Percentiles rank a stretch among this genome's conserved stretches.
phyloP scores from a whole-genome alignment of 2,113 vertebrate genomes.

The Sander vitreus region DNA sequence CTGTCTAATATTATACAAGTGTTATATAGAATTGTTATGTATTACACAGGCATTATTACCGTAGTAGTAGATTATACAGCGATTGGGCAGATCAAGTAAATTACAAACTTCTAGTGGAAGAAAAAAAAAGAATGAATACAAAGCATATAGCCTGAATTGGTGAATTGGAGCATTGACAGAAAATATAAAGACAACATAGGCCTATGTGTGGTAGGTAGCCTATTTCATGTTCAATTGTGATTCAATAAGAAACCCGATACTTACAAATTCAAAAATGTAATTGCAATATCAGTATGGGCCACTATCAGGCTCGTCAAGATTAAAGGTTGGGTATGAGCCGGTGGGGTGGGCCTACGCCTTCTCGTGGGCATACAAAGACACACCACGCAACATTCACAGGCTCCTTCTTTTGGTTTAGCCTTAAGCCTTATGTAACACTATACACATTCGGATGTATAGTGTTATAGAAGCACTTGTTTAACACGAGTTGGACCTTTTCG shows the following conservation, averaged over 20 bases:
- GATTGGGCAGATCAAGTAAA: not conserved
- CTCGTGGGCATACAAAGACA: slow-evolving; percentile 28
- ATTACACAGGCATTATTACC: not conserved
- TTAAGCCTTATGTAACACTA: not conserved
- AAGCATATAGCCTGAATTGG: not conserved
- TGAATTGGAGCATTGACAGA: not conserved
- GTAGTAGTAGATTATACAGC: not conserved
- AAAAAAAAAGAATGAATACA: too few relatives aligned
- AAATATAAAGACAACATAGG: not conserved
- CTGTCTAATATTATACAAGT: not conserved
- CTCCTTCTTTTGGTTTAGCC: not conserved
- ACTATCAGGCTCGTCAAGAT: not conserved
- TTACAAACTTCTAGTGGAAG: not conserved
- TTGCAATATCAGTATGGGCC: not conserved
- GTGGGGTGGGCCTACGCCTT: slow-evolving; percentile 45
- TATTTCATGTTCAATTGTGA: not conserved
- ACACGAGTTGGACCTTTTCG: too few relatives aligned
- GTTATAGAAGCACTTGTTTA: too few relatives aligned
- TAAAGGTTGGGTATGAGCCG: not conserved
- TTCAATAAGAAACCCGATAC: not conserved
- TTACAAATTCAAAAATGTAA: not conserved
- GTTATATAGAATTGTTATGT: not conserved
- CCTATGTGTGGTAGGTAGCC: not conserved
- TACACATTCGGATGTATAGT: too few relatives aligned
- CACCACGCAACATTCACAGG: not conserved